Evolutionary conservation across 2,888 invertebrate genomes (phyloP).

Genomic region (Synergus gifuensis): DNA sequence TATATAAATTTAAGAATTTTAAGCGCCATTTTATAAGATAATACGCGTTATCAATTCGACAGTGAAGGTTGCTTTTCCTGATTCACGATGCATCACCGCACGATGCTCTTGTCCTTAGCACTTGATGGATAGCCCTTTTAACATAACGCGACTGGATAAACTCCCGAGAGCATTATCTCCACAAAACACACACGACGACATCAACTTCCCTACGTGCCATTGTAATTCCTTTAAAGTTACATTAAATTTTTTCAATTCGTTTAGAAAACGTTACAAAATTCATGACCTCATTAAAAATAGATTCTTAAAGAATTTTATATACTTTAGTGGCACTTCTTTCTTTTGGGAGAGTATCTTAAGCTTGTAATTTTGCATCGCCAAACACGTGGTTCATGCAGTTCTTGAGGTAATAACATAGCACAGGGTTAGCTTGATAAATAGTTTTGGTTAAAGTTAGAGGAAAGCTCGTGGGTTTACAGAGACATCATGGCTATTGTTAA

Average conservation of each 20-base stretch:
- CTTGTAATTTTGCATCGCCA: not conserved
- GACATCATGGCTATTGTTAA: constrained; percentile 61
- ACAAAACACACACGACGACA: constrained; percentile 23
- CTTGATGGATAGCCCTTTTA: constrained; percentile 40
- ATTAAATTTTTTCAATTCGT: not conserved
- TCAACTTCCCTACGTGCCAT: not conserved
- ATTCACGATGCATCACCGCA: constrained; percentile 33
- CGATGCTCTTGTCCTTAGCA: constrained; percentile 33
- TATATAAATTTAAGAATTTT: too few species aligned
- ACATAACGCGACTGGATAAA: constrained; percentile 40
- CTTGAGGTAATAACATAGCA: constrained; percentile 62
- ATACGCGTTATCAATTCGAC: not conserved
- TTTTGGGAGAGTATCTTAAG: not conserved
- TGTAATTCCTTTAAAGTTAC: not conserved
- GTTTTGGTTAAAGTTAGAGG: constrained; percentile 60
- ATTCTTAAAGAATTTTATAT: too few species aligned
- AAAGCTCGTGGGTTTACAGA: constrained; percentile 48
- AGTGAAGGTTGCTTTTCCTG: not conserved
- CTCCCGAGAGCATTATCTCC: constrained; percentile 30
- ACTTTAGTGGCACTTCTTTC: too few species aligned
- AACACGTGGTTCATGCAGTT: constrained; percentile 25
- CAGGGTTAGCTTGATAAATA: constrained; percentile 64
- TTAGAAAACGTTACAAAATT: not conserved
- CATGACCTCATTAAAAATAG: not conserved
- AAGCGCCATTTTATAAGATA: not conserved